These are phyloP conservation scores for Diplazon laetatorius DNA, from an alignment of 2,888 invertebrate genomes.

Conservation along the genomic window DNA sequence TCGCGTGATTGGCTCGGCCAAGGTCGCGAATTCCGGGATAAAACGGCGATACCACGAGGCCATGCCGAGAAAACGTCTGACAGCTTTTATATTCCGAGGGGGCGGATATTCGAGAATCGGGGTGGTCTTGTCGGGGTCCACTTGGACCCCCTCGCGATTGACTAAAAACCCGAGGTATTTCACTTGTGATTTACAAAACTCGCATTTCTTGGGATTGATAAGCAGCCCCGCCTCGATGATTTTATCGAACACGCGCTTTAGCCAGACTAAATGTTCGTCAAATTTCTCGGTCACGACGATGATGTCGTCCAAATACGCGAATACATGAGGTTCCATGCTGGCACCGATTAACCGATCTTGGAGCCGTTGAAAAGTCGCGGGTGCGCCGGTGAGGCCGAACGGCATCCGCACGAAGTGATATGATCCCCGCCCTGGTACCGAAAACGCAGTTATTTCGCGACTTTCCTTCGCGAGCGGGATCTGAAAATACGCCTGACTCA, in stretches of 20 bases:
- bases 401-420: constrained; percentile 19
- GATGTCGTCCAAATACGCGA: constrained; percentile 10
- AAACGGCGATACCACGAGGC: constrained; percentile 22
- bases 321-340: neutral
- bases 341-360: neutral
- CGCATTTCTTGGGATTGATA: neutral
- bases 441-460: neutral
- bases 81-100: neutral
- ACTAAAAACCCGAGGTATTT: constrained; percentile 4
- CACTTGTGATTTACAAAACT: neutral
- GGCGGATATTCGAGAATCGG: neutral
- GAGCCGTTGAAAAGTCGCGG: neutral
- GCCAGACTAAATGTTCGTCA: constrained; percentile 10
- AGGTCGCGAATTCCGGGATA: neutral
- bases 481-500: neutral
- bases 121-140: neutral
- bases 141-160: neutral
- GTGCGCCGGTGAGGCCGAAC: constrained; percentile 7
- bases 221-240: neutral
- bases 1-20: neutral
- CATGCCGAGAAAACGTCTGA: constrained; percentile 16
- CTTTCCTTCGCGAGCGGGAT: neutral
- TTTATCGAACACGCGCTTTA: neutral
- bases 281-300: neutral
- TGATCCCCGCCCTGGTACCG: neutral